Base-by-base conservation (phyloP, 2,797 vertebrate genomes). In the Steatocranus sp. region DNA sequence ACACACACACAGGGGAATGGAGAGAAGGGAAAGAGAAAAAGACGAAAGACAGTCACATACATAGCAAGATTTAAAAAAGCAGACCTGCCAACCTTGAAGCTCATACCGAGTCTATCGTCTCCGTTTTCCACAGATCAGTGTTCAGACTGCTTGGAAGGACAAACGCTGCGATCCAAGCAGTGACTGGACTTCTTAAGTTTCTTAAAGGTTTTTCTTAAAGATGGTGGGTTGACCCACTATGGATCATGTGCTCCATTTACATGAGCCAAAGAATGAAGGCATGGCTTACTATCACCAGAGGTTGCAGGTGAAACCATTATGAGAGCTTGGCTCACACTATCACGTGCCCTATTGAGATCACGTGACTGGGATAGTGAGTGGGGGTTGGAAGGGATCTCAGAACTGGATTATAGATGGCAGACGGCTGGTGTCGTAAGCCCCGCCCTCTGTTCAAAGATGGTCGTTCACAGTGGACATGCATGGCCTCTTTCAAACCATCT, bases 21-120 rank as follows among this genome's bases (percentile, higher is more conserved):
- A 93, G 85, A 91, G 82, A 92, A 82, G 87, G 89, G 84, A 88
- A 91, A 93, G 91, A 92, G 91, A 95, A 93, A 94, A 94, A 94
- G 87, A 94, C 82, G 87, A 90, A 92, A 95, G 92, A 95, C 92
- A 93, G 95, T 96, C 94, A 96, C 95, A 95, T 89, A 91, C 78
- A 95, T 58, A 92, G 91, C 83, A 94, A 94, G 93, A 92, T 94
- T 79, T n/a, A 61, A 61, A 58, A 61, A 61, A 88, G 87, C 23
- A 82, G 90, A 93, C 88, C 93, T 92, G 92, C 73, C 90, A 87
- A 91, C 87, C 89, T 30, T 80, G 87, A 83, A 88, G 49, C 41
- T 25, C 11, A 38, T 10, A 74, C 5, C 18, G 7, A 88, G 43
- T 20, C 34, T 8, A 32, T 27, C 30, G 14, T 8, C 15, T 63